Evolutionary conservation across 2,797 vertebrate species (phyloP), one percentile per base, ranked within the genome.

Genomic region (Arrhamphus sclerolepis): DNA sequence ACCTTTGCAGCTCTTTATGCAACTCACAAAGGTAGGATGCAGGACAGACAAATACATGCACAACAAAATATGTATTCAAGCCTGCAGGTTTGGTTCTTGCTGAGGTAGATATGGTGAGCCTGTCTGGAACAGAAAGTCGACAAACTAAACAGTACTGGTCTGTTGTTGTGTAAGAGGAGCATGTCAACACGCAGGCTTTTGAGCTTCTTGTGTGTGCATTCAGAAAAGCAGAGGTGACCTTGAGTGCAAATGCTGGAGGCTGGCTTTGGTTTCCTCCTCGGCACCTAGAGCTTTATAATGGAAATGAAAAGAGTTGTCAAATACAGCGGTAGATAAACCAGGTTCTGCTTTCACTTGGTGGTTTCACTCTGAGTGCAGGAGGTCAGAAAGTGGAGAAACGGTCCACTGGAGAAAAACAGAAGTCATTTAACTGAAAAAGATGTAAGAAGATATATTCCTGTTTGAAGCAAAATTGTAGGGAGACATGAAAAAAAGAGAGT

Each of bases 1-100:
- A 98, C 95, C 48, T 99, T 99, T 66, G 90, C 93, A 55, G 97
- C 97, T 0, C 96, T 99, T 60, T 97, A 98, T 72, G 93, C 82
- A 67, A 98, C 97, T 58, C 96, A 98, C 80, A 89, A 89, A 95
- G 93, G 97, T 98, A 94, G 51, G 73, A 60, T 18, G 42, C 21
- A 4, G 26, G 21, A 7, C 29, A 46, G 28, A 41, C 6, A 13
- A 6, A 41, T 19, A 29, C 16, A 31, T 54, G 7, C 46, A 21
- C 42, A 44, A 20, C 17, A 10, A 13, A 16, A 31, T 56, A 5
- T 20, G 20, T 39, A 20, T 18, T 24, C 0, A 1, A 11, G 13
- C 11, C 21, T 18, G 10, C 14, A 22, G 19, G 38, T 52, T 53
- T 61, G 22, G 62, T 22, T 14, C 63, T 44, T 21, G 29, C 62